Evolutionary conservation across 2,113 vertebrate genomes (phyloP), one percentile per base, ranked within the genome.

Genomic region (Python bivittatus): DNA sequence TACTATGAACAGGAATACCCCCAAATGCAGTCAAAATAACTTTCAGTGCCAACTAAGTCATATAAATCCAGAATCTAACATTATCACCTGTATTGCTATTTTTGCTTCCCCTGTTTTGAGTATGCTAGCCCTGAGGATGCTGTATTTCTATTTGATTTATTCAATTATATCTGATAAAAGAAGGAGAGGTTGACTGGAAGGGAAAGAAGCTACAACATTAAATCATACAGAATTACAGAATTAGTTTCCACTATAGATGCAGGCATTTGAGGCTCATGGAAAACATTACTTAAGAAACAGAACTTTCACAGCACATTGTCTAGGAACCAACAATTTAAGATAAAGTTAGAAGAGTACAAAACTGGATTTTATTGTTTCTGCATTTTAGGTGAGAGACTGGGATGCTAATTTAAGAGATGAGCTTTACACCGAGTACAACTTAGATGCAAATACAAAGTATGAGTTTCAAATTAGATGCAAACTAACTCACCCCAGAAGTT

Each of bases 391-490:
- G 54, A 94, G 93, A 92, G 86, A 3, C 29, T 93, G 96, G 53
- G 61, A 93, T 0, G 0, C 2, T 0, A 53, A 4, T 9, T 25
- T 91, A 0, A 95, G 4, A 60, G 56, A 86, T 0, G 0, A 17
- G 0, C 86, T 91, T 38, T 20, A 20, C 23, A 95, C 48, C 0
- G 95, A 1, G 86, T 97, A 98, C 92, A 1, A 84, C 42, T 88
- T 98, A 94, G 96, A 94, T 92, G 95, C 96, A 1, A 60, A 92
- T 89, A 95, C 93, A 13, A 60, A 29, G 8, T 98, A 97, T 27
- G 13, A 72, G 38, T 97, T 98, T 92, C 97, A 98, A 96, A 96
- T 94, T 3, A 20, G 98, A 79, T 98, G 98, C 95, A 96, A 83
- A 91, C 93, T 95, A 85, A 23, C 92, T 84, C 0, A 1, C 0